Percentiles rank a stretch among this genome's conserved stretches.
Evolutionary conservation across 92 coral and sea anemone species (phyloP).

Genomic region (Hydrozoanthus gracilis): DNA sequence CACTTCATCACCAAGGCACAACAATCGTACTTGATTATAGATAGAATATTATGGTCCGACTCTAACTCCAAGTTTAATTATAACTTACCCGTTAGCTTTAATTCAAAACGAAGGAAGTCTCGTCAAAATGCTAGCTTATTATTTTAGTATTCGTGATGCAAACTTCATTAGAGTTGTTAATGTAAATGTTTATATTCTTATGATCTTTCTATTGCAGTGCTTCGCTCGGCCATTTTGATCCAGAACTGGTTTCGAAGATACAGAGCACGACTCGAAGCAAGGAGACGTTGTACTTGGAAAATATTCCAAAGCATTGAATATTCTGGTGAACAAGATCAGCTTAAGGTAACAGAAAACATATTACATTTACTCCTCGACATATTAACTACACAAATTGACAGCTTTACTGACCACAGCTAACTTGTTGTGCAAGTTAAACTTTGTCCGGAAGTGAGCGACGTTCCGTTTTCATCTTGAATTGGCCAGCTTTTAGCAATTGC

Average conservation of each 20-base stretch:
- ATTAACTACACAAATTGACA: neutral
- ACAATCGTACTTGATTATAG: neutral
- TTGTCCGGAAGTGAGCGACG: slow-evolving; percentile 30
- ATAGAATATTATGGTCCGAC: neutral
- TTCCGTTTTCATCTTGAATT: too few relatives aligned
- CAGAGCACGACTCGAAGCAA: slow-evolving; percentile 92
- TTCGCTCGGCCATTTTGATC: slow-evolving; percentile 89
- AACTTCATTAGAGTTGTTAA: too few relatives aligned
- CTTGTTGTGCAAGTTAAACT: neutral
- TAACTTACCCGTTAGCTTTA: neutral
- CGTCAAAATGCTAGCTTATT: neutral
- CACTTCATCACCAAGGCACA: neutral
- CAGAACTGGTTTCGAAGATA: slow-evolving; percentile 97
- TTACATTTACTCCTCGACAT: neutral
- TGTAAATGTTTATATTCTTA: neutral
- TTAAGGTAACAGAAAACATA: slow-evolving; percentile 74
- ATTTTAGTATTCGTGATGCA: neutral
- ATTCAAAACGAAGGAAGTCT: slow-evolving; percentile 4
- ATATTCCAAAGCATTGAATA: slow-evolving; percentile 96
- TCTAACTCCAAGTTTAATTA: neutral
- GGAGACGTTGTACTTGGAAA: slow-evolving; percentile 97
- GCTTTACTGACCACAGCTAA: neutral
- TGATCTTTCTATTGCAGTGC: slow-evolving; percentile 56
- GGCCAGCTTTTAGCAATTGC: too few relatives aligned
- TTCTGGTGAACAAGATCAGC: slow-evolving; percentile 95